A percentile compares a stretch with the other conserved stretches of the same genome.
phyloP scores from a whole-genome alignment of 2,113 vertebrate species.

The Sminthopsis crassicaudata region DNA sequence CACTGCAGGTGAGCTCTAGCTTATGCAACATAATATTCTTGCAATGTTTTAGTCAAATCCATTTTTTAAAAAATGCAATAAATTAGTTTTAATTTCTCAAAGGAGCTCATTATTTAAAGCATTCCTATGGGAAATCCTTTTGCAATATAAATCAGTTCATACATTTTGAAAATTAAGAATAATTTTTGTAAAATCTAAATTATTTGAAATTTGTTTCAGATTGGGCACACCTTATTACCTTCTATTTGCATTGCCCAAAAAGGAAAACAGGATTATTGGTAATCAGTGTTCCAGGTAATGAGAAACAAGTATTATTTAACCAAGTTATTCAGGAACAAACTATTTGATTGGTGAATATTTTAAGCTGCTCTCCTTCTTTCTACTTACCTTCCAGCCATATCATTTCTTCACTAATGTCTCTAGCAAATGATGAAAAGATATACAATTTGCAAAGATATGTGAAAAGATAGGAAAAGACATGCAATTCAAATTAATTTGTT shows the following conservation, averaged over 20 bases:
- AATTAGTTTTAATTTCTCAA: neutral
- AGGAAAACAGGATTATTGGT: neutral
- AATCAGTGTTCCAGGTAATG: neutral
- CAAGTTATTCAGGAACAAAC: neutral
- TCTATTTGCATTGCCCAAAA: constrained; percentile 3
- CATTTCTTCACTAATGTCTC: neutral
- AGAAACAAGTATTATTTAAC: neutral
- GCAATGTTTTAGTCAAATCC: neutral
- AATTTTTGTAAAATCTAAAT: neutral
- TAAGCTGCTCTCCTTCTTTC: neutral
- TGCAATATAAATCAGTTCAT: neutral
- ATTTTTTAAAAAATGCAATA: neutral
- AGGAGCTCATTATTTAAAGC: neutral
- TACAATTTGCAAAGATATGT: neutral
- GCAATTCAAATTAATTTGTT: no score
- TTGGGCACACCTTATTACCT: neutral
- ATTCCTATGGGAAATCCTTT: neutral
- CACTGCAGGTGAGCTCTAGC: neutral
- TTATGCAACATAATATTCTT: neutral
- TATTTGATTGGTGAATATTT: neutral
- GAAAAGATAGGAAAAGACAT: no score
- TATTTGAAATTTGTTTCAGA: neutral
- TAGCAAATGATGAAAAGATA: neutral
- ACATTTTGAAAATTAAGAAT: neutral
- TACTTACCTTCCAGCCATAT: neutral